phyloP scores from a whole-genome alignment of 1,140 invertebrate genomes.

The Solen grandis region DNA sequence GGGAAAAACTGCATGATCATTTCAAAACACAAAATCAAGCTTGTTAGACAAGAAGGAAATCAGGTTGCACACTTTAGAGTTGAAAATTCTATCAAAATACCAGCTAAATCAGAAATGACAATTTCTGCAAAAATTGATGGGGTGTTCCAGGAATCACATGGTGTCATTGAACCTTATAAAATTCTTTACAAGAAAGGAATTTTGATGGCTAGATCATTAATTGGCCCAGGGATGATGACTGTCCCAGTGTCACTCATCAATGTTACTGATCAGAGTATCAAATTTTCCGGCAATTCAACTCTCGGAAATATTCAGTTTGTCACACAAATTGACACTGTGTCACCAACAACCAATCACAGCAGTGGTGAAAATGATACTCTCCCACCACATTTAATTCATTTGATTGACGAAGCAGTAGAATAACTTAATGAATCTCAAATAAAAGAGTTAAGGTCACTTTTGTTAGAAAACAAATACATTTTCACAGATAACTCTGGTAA shows the following conservation, averaged over 20 bases:
- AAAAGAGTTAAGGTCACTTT: background rate
- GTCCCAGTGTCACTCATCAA: slow-evolving; percentile 15
- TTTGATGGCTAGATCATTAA: slow-evolving; percentile 32
- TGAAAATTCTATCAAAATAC: background rate
- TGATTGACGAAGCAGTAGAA: slow-evolving; percentile 20
- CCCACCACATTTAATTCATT: slow-evolving; percentile 11
- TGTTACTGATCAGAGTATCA: slow-evolving; percentile 2
- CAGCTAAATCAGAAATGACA: slow-evolving; percentile 29
- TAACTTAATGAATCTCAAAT: slow-evolving; percentile 21
- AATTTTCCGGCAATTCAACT: background rate
- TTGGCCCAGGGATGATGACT: background rate
- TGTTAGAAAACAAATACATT: slow-evolving; percentile 27
- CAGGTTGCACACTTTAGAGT: background rate
- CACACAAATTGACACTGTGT: background rate
- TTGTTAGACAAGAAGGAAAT: background rate
- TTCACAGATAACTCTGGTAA: slow-evolving; percentile 44
- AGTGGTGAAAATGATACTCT: background rate
- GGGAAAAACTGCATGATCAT: background rate
- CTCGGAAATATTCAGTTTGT: background rate
- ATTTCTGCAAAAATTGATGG: slow-evolving; percentile 27
- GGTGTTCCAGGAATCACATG: background rate
- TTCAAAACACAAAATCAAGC: background rate
- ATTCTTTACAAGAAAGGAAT: slow-evolving; percentile 24
- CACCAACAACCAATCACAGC: background rate
- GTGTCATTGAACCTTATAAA: slow-evolving; percentile 34